Evolutionary conservation across 2,797 vertebrate genomes (phyloP), one percentile per base, ranked within the genome.

Genomic region (Ctenosaura bakeri): DNA sequence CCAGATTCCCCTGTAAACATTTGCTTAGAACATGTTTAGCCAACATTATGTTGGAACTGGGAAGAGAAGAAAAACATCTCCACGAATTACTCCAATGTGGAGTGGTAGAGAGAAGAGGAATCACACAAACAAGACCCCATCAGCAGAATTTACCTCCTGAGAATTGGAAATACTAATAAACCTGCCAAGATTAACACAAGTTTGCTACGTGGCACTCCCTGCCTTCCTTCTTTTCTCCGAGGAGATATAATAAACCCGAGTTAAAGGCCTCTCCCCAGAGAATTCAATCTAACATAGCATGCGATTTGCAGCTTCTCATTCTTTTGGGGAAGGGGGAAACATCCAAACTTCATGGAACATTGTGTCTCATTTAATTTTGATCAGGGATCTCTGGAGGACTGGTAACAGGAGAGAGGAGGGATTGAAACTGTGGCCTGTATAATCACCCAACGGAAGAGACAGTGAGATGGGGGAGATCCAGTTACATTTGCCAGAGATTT

Each of bases 231-330:
- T 90, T 79, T 62, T 88, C 90, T 54, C 92, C 59, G 1, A 54
- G 66, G 83, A 92, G 35, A 89, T 76, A 50, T 69, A 88, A 87
- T 64, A 91, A 89, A 92, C 81, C 85, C 86, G 66, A 92, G 88
- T 59, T 35, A 54, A 85, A 90, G 59, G 54, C 85, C 77, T 62
- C n/a, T 90, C 87, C 66, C 69, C 32, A 3, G 69, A 69, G 86
- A 62, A 79, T 29, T 32, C 32, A 32, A 38, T 46, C 38, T 77
- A 35, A 86, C 24, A 77, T 38, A 29, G 13, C 0, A 50, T 66
- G 80, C 66, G n/a, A 71, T 85, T 74, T 91, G 74, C 1, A 50
- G 22, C 71, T 85, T 54, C 73, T 6, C 54, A 73, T 14, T 71
- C 3, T 29, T 56, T 78, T 46, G 42, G 42, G 42, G 78, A 74